Conservation (phyloP, 2,113 vertebrate genomes). For the Leptobrachium ailaonicum region DNA sequence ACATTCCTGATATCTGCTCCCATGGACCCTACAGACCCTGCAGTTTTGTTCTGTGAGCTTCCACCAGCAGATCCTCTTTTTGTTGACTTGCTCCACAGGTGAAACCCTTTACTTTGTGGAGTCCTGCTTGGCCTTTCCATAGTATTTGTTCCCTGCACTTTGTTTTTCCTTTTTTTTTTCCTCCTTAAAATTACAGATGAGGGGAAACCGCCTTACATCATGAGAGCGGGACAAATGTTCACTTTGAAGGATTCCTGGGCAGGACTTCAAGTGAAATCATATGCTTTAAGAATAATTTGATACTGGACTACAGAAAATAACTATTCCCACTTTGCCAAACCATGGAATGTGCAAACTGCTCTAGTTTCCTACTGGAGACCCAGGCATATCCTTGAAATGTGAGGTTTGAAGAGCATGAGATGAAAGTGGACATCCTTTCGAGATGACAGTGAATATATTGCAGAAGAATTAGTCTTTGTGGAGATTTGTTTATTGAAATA, state of each 20-base stretch:
- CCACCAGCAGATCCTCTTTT: constrained; percentile 22
- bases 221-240: constrained; percentile 70
- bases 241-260: constrained; percentile 78
- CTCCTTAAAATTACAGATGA: constrained; percentile 77
- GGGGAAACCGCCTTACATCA: constrained; percentile 78
- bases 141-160: constrained; percentile 55
- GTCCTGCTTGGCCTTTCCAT: constrained; percentile 56
- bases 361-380: constrained; percentile 61
- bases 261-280: constrained; percentile 82
- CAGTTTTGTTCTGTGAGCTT: neutral
- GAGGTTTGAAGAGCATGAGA: constrained; percentile 1
- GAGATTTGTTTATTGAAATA: too few species aligned
- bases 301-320: constrained; percentile 67
- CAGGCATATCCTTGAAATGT: constrained; percentile 59
- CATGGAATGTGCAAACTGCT: constrained; percentile 71
- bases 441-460: too few species aligned
- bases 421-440: too few species aligned
- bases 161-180: constrained; percentile 71
- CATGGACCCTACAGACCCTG: neutral
- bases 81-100: constrained; percentile 57
- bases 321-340: constrained; percentile 72
- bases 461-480: too few species aligned
- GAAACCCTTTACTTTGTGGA: constrained; percentile 48
- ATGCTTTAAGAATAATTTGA: constrained; percentile 66
- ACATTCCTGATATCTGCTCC: neutral